A percentile compares a stretch with the other conserved stretches of the same genome.
Evolutionary conservation across 37 sponge, comb jelly and placozoan species (phyloP).

Genomic region (Trichoplax adhaerens): DNA sequence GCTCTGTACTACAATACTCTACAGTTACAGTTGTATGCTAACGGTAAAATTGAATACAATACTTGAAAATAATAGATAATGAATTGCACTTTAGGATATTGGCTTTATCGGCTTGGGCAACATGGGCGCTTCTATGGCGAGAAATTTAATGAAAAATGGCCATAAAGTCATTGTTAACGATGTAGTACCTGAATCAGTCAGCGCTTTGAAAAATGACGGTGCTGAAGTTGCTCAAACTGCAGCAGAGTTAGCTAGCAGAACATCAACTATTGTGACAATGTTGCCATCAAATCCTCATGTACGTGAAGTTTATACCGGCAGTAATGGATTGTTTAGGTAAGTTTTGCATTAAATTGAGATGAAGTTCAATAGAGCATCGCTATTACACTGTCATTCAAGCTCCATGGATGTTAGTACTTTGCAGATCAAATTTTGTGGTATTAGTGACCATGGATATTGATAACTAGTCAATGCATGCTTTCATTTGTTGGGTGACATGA

Average conservation of each 20-base stretch:
- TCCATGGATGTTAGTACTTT: too few species aligned
- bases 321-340: constrained; percentile 43
- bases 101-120: constrained; percentile 99
- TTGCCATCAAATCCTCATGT: constrained; percentile 47
- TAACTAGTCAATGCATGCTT: too few species aligned
- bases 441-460: too few species aligned
- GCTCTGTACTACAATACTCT: too few species aligned
- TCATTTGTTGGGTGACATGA: too few species aligned
- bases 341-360: not conserved
- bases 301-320: constrained; percentile 45
- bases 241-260: constrained; percentile 32
- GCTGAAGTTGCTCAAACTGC: constrained; percentile 42
- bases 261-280: constrained; percentile 72
- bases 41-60: too few species aligned
- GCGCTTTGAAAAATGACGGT: constrained; percentile 28
- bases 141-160: constrained; percentile 58
- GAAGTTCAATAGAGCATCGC: too few species aligned
- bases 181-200: constrained; percentile 19
- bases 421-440: too few species aligned
- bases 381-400: too few species aligned
- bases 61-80: not conserved
- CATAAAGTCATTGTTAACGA: constrained; percentile 67
- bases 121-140: constrained; percentile 94
- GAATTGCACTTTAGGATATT: constrained; percentile 8
- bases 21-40: too few species aligned